These are phyloP conservation scores for Gallinago solitaria DNA, from an alignment of 2,797 vertebrate genomes.

Conservation along the genomic window DNA sequence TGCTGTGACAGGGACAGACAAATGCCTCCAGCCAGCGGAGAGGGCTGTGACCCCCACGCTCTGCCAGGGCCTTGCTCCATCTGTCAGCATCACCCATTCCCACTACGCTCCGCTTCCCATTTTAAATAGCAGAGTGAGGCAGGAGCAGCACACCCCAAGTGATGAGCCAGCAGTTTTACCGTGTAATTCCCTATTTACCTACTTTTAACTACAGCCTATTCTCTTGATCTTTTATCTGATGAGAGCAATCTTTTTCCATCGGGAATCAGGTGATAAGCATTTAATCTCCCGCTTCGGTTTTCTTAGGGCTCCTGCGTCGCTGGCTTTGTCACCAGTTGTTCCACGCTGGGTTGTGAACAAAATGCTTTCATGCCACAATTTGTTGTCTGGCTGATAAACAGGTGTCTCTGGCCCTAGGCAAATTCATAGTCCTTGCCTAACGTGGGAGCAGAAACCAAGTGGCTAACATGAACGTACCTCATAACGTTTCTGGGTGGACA, in stretches of 20 bases:
- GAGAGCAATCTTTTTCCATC: background rate
- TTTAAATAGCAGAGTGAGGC: background rate
- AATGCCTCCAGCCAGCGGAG: background rate
- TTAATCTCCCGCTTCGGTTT: background rate
- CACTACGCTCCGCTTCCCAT: background rate
- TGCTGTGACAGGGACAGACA: background rate
- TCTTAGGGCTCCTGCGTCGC: background rate
- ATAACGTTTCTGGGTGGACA: background rate
- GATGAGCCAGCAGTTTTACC: background rate
- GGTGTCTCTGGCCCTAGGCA: background rate
- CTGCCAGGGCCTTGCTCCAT: background rate
- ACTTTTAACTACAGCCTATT: constrained; percentile 37
- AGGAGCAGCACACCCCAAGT: background rate
- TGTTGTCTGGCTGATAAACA: background rate
- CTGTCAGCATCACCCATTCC: background rate
- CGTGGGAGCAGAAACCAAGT: background rate
- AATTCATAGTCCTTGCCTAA: background rate
- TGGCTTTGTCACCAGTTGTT: background rate
- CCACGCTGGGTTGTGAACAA: background rate
- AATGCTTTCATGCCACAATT: background rate
- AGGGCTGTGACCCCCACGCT: background rate
- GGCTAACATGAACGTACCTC: accelerated
- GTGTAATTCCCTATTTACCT: constrained; percentile 12
- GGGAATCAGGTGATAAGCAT: constrained; percentile 13
- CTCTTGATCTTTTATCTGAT: constrained; percentile 41